Conservation (phyloP, 2,113 vertebrate species). For the Poecile atricapillus region DNA sequence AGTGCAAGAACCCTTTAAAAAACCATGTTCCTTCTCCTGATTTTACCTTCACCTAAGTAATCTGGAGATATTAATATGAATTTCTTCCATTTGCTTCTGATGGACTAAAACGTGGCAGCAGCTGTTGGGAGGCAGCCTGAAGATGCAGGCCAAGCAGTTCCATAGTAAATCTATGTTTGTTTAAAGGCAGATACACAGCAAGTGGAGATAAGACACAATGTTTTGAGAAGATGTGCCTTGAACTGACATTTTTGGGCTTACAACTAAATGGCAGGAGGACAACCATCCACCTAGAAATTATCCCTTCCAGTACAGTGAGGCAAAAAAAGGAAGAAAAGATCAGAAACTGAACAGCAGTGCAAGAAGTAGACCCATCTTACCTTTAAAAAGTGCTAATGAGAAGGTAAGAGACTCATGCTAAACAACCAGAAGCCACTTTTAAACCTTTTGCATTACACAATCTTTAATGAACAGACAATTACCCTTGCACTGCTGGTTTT, state of each 20-base stretch:
- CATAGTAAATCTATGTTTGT: background rate
- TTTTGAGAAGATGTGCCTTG: background rate
- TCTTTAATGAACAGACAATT: background rate
- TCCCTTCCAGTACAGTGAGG: background rate
- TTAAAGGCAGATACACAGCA: background rate
- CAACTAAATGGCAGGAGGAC: background rate
- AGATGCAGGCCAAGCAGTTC: background rate
- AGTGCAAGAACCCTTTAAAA: background rate
- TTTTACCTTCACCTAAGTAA: background rate
- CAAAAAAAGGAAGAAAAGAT: background rate
- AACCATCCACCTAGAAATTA: background rate
- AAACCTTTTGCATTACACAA: background rate
- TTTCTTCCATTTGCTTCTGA: background rate
- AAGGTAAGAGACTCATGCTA: background rate
- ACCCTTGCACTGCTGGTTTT: background rate
- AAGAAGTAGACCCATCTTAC: background rate
- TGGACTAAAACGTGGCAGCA: background rate
- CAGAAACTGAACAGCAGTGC: background rate
- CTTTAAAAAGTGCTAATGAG: background rate
- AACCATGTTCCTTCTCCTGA: background rate
- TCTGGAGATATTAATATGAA: background rate
- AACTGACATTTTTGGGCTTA: background rate
- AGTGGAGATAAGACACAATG: accelerated
- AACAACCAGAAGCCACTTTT: background rate
- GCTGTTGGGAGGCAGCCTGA: background rate